These are phyloP conservation scores for Lampris incognitus DNA, from an alignment of 2,113 vertebrate genomes.

Conservation along the genomic window DNA sequence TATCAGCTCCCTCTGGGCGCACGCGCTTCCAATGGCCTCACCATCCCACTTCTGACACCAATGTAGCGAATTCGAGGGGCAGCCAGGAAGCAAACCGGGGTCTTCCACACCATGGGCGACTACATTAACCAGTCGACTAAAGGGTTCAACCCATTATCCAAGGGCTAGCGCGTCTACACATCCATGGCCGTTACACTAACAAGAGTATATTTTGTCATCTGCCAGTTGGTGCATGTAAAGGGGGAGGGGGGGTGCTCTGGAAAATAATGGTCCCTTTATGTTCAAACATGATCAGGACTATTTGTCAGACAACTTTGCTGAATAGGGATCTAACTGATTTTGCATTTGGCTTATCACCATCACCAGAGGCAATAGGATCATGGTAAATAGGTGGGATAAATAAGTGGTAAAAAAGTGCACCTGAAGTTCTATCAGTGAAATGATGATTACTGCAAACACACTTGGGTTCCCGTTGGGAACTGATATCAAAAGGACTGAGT, in stretches of 20 bases:
- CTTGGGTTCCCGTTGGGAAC: background rate
- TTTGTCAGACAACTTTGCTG: background rate
- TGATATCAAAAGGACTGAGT: background rate
- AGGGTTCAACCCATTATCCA: too few species aligned
- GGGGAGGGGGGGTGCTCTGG: background rate
- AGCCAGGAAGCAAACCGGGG: too few species aligned
- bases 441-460: background rate
- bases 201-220: slow-evolving; percentile 8
- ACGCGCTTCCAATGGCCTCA: too few species aligned
- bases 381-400: background rate
- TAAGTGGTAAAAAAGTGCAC: background rate
- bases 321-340: too few species aligned
- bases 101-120: too few species aligned
- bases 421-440: background rate
- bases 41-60: too few species aligned
- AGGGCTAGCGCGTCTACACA: too few species aligned
- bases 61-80: too few species aligned
- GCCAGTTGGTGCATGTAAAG: background rate
- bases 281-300: background rate
- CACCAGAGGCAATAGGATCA: background rate
- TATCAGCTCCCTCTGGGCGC: too few species aligned
- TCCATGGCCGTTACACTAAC: too few species aligned
- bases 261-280: background rate
- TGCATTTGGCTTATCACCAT: background rate
- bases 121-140: too few species aligned